Base-by-base conservation (phyloP, 2,113 vertebrate genomes). In the Catharus bicknelli region DNA sequence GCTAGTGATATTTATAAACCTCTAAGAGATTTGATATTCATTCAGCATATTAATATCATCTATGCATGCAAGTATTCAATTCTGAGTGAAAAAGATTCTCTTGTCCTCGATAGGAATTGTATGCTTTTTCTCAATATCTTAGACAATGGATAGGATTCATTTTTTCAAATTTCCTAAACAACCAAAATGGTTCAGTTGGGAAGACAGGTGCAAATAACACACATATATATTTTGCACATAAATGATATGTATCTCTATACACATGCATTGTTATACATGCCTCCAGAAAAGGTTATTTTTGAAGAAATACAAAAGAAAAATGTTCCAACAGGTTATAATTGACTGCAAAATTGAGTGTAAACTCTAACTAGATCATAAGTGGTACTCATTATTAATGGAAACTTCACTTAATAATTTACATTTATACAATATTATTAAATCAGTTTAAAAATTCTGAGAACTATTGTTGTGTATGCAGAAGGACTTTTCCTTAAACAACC, bases 1-100 rank as follows among this genome's bases (percentile, higher is more conserved):
- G 40, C 8, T 90, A 87, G 84, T 69, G 22, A 9, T 91, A 42
- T 72, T 91, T 92, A 73, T 64, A 89, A 54, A 34, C 6, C 20
- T 66, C 30, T 66, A 53, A 76, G 57, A 26, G 30, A 34, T 69
- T 34, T 87, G 10, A 72, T 62, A 66, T 73, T 20, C 22, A 6
- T 47, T 38, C 13, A 64, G 54, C 5, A 57, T 79, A 64, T 63
- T 79, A 48, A 64, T 30, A 45, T 74, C 1, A 3, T 23, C 8
- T 48, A 48, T 78, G 25, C n/a, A 64, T 4, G 9, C 36, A 85
- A 4, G 10, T 79, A 47, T 84, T 92, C 6, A 51, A 13, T 73
- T 69, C 45, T 73, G 13, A 73, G 20, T 34, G 20, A 36, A 76
- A 70, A 84, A 18, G 11, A 7, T 79, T 79, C 7, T 53, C 12